Conservation (phyloP, 37 sponge, comb jelly and placozoan species). For the Theonella swinhoei region DNA sequence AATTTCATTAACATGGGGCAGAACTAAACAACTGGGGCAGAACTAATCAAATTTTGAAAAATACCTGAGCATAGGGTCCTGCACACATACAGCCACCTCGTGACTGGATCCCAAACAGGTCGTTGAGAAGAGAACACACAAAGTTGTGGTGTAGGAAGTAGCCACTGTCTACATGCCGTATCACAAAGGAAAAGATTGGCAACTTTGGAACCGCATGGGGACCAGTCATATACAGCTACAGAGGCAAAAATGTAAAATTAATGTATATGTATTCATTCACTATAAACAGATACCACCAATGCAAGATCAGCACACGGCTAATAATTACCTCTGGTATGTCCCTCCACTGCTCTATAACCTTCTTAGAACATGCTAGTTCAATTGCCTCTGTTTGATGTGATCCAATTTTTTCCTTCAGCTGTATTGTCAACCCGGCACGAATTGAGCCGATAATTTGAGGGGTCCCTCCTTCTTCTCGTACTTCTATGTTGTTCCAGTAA, state of each 20-base stretch:
- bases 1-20: too few species aligned
- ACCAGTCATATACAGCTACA: conserved; percentile 45
- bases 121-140: conserved; percentile 83
- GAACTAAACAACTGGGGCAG: too few species aligned
- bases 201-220: conserved; percentile 53
- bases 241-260: too few species aligned
- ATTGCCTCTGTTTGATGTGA: conserved; percentile 26
- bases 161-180: conserved; percentile 59
- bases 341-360: conserved; percentile 27
- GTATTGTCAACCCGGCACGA: conserved; percentile 84
- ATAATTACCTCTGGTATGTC: conserved; percentile 9
- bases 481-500: conserved; percentile 76
- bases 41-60: too few species aligned
- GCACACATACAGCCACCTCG: conserved; percentile 94
- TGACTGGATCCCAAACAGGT: conserved; percentile 91
- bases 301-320: background rate
- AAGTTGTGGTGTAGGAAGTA: conserved; percentile 90
- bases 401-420: conserved; percentile 77
- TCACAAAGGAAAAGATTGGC: conserved; percentile 90
- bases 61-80: conserved; percentile 94
- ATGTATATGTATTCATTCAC: too few species aligned
- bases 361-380: conserved; percentile 31
- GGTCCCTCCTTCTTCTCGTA: conserved; percentile 93
- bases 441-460: conserved; percentile 86
- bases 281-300: background rate